phyloP scores from a whole-genome alignment of 2,797 vertebrate species.

The Phoebastria nigripes region DNA sequence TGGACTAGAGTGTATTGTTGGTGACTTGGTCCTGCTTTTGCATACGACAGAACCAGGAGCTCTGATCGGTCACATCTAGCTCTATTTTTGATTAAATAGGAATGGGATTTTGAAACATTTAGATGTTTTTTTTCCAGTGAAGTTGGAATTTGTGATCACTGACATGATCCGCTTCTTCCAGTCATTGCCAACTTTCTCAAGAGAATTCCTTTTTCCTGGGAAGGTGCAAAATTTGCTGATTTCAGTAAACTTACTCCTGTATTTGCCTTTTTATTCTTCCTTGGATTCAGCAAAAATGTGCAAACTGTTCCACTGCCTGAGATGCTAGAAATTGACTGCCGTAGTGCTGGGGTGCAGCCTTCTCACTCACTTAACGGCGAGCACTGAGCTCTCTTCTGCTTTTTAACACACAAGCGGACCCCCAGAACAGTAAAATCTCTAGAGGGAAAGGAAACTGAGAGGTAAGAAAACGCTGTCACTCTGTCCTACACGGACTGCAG shows the following conservation, averaged over 20 bases:
- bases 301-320: not conserved
- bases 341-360: not conserved
- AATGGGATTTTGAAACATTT: not conserved
- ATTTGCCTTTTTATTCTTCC: not conserved
- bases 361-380: rapidly evolving
- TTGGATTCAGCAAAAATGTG: not conserved
- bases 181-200: not conserved
- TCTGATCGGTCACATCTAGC: not conserved
- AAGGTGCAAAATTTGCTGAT: not conserved
- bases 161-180: not conserved
- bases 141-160: not conserved
- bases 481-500: rapidly evolving
- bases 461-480: rapidly evolving
- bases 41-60: not conserved
- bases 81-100: not conserved
- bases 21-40: not conserved
- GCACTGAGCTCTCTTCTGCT: not conserved
- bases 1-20: not conserved
- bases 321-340: not conserved
- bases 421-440: not conserved
- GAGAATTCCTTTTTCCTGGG: not conserved
- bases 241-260: not conserved
- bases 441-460: not conserved
- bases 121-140: not conserved
- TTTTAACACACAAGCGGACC: not conserved